Base-by-base conservation (phyloP, 2,797 vertebrate species). In the Chelonia mydas region DNA sequence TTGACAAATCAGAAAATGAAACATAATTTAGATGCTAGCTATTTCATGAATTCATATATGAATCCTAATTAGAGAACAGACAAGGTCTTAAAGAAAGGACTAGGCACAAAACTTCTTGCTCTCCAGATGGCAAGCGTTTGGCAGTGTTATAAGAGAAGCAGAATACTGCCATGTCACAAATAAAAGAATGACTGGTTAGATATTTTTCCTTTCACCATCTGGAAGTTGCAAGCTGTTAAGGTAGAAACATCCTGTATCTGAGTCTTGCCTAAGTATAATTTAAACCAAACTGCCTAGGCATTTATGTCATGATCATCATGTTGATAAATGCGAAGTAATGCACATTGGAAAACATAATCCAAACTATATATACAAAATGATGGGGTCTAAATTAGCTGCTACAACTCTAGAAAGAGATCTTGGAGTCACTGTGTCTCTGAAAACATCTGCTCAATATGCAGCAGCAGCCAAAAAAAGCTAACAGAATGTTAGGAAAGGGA, bases 61-160 rank as follows among this genome's bases (percentile, higher is more conserved):
- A 87, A 94, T 37, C 15, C 23, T 84, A 33, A 79, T 17, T 88
- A 27, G 12, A 76, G 93, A 96, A 17, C 12, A 83, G 47, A 92
- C 5, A 27, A 33, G 0, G 28, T 77, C 25, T 45, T 81, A 4
- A 65, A 88, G 72, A 72, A 94, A 88, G 11, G 1, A 50, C 28
- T 47, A 92, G n/a, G 47, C 89, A 37, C 16, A 85, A 27, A 59
- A 41, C 65, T 3, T 7, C 28, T 72, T 85, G 54, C 8, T 89
- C 91, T 94, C 86, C 81, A 95, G 93, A 87, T 11, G 51, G 15
- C 15, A 61, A 89, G 51, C 55, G 59, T 84, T 91, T 90, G 88
- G 57, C 74, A 47, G 11, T 88, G 59, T 31, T 55, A 5, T 59
- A 72, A 23, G 21, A 72, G 10, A 72, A 41, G 19, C 88, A 77